These are phyloP conservation scores for Ascaphus truei DNA, from an alignment of 2,113 vertebrate genomes.

Conservation along the genomic window DNA sequence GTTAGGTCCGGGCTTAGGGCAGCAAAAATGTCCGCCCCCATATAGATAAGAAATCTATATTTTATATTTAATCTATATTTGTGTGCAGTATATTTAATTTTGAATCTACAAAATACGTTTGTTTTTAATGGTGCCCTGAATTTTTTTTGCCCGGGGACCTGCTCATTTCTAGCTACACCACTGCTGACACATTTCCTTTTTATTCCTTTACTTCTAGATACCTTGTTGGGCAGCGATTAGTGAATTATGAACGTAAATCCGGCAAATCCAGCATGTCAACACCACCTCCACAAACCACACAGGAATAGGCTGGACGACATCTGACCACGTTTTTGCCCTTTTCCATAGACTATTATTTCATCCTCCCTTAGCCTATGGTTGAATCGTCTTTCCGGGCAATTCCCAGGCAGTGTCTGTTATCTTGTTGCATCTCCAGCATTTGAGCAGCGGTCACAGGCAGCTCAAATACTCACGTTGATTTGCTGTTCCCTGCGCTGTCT, in stretches of 20 bases:
- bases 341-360: conserved; percentile 56
- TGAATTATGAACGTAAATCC: conserved; percentile 94
- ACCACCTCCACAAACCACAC: conserved; percentile 71
- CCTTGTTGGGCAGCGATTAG: conserved; percentile 94
- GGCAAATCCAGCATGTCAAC: conserved; percentile 73
- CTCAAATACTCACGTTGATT: not conserved
- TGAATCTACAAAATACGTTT: no score
- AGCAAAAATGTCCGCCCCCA: no score
- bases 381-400: conserved; percentile 55
- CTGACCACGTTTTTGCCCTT: conserved; percentile 60
- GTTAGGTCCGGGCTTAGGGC: no score
- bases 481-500: not conserved
- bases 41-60: no score
- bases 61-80: no score
- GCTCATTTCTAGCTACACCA: no score
- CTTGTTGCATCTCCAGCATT: conserved; percentile 54
- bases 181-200: not conserved
- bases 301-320: conserved; percentile 67
- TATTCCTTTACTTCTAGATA: conserved; percentile 69
- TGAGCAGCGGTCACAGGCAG: conserved; percentile 46
- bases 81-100: no score
- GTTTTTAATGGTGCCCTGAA: no score
- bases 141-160: no score
- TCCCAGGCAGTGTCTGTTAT: conserved; percentile 53
- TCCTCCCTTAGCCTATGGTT: conserved; percentile 52